Conservation (phyloP, 2,888 invertebrate species). For the Choreutis nemorana region DNA sequence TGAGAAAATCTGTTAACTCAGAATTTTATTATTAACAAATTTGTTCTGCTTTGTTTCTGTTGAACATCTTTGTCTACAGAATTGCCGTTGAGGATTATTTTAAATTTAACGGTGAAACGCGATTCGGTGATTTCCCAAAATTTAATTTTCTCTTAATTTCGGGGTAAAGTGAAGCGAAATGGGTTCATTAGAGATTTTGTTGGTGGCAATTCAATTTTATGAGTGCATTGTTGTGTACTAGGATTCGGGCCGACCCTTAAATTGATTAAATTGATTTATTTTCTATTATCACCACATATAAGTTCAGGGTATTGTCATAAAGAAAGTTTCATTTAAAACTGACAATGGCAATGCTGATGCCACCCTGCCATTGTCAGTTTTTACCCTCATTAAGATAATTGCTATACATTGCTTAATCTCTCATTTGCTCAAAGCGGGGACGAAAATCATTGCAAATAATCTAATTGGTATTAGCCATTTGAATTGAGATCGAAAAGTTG, state of each 20-base stretch:
- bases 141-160: conserved; percentile 37
- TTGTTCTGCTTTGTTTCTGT: conserved; percentile 55
- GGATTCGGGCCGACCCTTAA: too few relatives aligned
- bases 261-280: too few relatives aligned
- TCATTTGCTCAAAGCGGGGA: too few relatives aligned
- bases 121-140: conserved; percentile 38
- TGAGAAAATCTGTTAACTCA: conserved; percentile 38
- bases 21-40: conserved; percentile 43
- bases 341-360: too few relatives aligned
- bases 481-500: conserved; percentile 38
- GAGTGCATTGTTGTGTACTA: conserved; percentile 14
- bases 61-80: conserved; percentile 55
- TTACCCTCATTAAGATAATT: too few relatives aligned
- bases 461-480: too few relatives aligned
- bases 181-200: conserved; percentile 28
- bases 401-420: too few relatives aligned
- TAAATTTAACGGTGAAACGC: conserved; percentile 23
- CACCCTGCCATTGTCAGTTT: too few relatives aligned
- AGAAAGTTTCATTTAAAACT: too few relatives aligned
- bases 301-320: too few relatives aligned
- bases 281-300: too few relatives aligned
- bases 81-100: conserved; percentile 38
- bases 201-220: conserved; percentile 10
- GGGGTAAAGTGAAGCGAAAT: conserved; percentile 33
- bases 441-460: too few relatives aligned